Evolutionary conservation across 2,113 vertebrate species (phyloP).

Genomic region (Salvelinus alpinus): DNA sequence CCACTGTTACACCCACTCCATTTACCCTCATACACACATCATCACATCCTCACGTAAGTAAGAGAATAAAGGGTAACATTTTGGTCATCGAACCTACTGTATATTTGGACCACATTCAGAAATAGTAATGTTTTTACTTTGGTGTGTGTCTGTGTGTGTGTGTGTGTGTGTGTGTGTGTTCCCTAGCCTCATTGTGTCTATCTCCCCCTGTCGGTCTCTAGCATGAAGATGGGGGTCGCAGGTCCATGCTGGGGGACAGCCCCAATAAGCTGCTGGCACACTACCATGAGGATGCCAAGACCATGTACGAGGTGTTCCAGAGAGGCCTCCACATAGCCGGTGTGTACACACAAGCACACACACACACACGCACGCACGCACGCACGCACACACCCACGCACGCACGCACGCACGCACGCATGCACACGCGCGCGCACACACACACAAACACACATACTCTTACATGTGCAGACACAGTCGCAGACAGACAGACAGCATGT

Average conservation of each 20-base stretch:
- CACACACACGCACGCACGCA: background rate
- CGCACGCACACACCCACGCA: background rate
- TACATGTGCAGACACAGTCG: background rate
- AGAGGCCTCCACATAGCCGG: constrained; percentile 92
- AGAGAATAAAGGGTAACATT: too few relatives aligned
- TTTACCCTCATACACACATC: too few relatives aligned
- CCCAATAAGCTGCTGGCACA: constrained; percentile 82
- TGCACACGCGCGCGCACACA: background rate
- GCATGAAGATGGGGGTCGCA: constrained; percentile 80
- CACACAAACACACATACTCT: background rate
- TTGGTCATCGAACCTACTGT: too few relatives aligned
- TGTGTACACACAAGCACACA: constrained; percentile 58
- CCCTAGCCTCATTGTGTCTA: too few relatives aligned
- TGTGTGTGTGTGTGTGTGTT: too few relatives aligned
- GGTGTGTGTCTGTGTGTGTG: too few relatives aligned
- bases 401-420: background rate
- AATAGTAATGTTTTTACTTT: too few relatives aligned
- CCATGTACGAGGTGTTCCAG: constrained; percentile 95
- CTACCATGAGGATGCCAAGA: constrained; percentile 92
- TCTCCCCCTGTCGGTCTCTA: constrained; percentile 10
- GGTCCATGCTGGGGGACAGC: constrained; percentile 85
- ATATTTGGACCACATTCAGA: too few relatives aligned
- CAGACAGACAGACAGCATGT: background rate
- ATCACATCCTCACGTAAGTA: too few relatives aligned
- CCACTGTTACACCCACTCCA: too few relatives aligned